phyloP scores from a whole-genome alignment of 2,888 invertebrate species.

The Apamea epomidion region DNA sequence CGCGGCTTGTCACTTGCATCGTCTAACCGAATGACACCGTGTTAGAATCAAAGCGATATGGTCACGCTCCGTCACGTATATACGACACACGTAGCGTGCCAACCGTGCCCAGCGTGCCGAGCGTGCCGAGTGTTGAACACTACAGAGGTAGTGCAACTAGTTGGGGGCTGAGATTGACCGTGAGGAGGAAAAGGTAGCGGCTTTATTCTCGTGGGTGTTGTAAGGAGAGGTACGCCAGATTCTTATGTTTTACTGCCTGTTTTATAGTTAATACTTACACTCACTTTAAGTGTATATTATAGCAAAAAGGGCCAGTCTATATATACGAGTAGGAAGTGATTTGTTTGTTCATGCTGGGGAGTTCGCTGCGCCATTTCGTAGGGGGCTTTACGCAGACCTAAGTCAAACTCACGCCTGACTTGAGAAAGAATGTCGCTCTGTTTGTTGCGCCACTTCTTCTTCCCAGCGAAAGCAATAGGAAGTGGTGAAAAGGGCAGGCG shows the following conservation, averaged over 20 bases:
- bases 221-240: not conserved
- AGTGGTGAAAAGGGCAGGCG: too few relatives aligned
- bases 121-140: conserved; percentile 9
- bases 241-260: not conserved
- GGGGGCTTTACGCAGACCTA: too few relatives aligned
- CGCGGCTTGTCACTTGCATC: not conserved
- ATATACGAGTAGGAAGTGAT: not conserved
- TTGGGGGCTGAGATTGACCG: conserved; percentile 18
- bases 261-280: not conserved
- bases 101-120: conserved; percentile 33
- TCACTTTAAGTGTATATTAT: too few relatives aligned
- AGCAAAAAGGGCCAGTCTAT: not conserved
- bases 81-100: conserved; percentile 36
- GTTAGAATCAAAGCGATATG: conserved; percentile 46
- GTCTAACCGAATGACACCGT: conserved; percentile 22
- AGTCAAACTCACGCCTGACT: too few relatives aligned
- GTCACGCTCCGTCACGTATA: conserved; percentile 47
- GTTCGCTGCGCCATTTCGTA: too few relatives aligned
- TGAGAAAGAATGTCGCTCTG: too few relatives aligned
- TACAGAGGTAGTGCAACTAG: conserved; percentile 29
- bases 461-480: too few relatives aligned
- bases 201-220: conserved; percentile 4
- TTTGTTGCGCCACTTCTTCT: too few relatives aligned
- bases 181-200: not conserved
- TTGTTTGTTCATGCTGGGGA: not conserved